Conservation (phyloP, 2,113 vertebrate genomes). For the Rutilus rutilus region DNA sequence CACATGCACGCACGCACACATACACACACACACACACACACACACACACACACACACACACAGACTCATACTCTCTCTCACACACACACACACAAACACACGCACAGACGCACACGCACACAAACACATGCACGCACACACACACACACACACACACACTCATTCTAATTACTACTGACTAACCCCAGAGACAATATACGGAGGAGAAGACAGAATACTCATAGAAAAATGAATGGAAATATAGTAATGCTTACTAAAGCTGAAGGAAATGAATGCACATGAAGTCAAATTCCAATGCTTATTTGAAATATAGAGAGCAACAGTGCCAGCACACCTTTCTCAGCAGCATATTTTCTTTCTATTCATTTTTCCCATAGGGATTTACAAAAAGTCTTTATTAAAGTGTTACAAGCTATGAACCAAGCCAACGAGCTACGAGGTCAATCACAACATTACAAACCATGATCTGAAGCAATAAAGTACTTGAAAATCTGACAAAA, state of each 20-base stretch:
- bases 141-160: conserved; percentile 10
- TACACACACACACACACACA: conserved; percentile 26
- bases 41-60: conserved; percentile 8
- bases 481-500: too few relatives aligned
- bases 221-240: conserved; percentile 9
- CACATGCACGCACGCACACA: background rate
- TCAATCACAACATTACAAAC: too few relatives aligned
- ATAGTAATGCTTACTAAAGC: background rate
- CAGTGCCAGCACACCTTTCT: too few relatives aligned
- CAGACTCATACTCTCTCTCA: background rate
- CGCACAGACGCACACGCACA: background rate
- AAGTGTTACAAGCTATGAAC: too few relatives aligned
- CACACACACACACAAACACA: background rate
- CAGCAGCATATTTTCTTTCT: too few relatives aligned
- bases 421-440: too few relatives aligned
- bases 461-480: too few relatives aligned
- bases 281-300: too few relatives aligned
- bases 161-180: conserved; percentile 26
- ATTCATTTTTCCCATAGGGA: too few relatives aligned
- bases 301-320: too few relatives aligned
- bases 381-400: too few relatives aligned
- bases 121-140: conserved; percentile 20
- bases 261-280: background rate
- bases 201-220: background rate
- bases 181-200: conserved; percentile 21